Evolutionary conservation across 1,140 invertebrate genomes (phyloP), one percentile per base, ranked within the genome.

Genomic region (Ephestia elutella): DNA sequence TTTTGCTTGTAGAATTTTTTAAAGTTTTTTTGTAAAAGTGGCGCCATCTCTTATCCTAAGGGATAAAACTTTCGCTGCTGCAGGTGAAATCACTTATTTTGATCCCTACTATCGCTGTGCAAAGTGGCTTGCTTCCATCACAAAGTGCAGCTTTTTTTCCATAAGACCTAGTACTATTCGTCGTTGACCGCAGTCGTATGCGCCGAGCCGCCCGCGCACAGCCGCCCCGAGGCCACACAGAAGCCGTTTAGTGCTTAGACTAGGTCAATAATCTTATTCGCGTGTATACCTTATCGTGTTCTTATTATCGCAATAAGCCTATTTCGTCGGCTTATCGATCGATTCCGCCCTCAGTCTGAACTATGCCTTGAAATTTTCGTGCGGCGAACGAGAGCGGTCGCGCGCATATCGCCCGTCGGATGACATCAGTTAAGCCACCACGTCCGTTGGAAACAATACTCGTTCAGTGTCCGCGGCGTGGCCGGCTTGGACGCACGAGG

Each of bases 371-470:
- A 78, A 78, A 81, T 80, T 78, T 78, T 74, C 71, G 71, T 76
- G 73, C 66, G 68, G 59, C 72, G 74, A 78, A 73, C 68, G 72
- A 57, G 73, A 79, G 69, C 72, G 68, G 70, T 71, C 67, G 78
- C 74, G 78, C 76, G 75, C 73, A 76, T 76, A 73, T 75, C 78
- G 80, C 75, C 74, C 66, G 71, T 81, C 76, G 76, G 80, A 86
- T 86, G 82, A 87, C 83, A 86, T 87, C 86, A 83, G 83, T 87
- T 86, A 83, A 85, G 73, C 67, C 70, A 77, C 65, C 75, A 77
- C 82, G 80, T 82, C 80, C 82, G 82, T 65, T 80, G 72, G 74
- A 76, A 71, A 80, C 76, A 78, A 78, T 74, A 78, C 70, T 63
- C 80, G 79, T 73, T 85, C 85, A 87, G 85, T 87, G 77, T 77